These are phyloP conservation scores for Eulemur rubriventer DNA, from an alignment of 2,797 vertebrate genomes.

Conservation along the genomic window DNA sequence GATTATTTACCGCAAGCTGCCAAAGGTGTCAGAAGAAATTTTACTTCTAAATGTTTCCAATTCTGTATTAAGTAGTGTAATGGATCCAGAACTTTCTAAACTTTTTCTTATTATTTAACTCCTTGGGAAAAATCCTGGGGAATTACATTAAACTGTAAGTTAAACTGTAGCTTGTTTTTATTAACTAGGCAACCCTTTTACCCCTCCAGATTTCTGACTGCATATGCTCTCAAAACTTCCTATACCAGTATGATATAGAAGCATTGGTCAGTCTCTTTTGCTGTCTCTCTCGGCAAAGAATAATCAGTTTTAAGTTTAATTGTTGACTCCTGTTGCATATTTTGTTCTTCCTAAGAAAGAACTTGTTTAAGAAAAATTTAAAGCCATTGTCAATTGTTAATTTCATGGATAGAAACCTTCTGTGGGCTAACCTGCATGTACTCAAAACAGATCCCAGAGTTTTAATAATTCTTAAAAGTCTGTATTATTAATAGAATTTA, in stretches of 20 bases:
- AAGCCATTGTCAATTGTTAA: background rate
- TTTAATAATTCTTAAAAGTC: background rate
- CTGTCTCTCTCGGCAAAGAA: background rate
- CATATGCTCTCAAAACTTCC: background rate
- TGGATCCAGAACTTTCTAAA: background rate
- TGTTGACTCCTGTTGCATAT: background rate
- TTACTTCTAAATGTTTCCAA: constrained; percentile 49
- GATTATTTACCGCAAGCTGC: background rate
- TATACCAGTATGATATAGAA: background rate
- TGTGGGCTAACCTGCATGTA: background rate
- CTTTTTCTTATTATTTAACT: background rate
- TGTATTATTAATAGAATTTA: constrained; percentile 3
- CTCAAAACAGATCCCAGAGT: background rate
- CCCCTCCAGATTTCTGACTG: constrained; percentile 26
- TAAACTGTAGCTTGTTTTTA: constrained; percentile 46
- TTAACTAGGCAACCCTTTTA: background rate
- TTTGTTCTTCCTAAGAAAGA: constrained; percentile 10
- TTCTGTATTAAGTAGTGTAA: constrained; percentile 5
- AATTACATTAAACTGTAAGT: constrained; percentile 14
- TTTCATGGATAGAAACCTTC: constrained; percentile 6
- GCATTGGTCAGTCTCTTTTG: background rate
- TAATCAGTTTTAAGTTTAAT: background rate
- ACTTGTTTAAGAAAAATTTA: constrained; percentile 27
- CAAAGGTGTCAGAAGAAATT: constrained; percentile 13
- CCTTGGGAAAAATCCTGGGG: constrained; percentile 8